Evolutionary conservation across 1,140 invertebrate genomes (phyloP).

Genomic region (Sycophila sp.): DNA sequence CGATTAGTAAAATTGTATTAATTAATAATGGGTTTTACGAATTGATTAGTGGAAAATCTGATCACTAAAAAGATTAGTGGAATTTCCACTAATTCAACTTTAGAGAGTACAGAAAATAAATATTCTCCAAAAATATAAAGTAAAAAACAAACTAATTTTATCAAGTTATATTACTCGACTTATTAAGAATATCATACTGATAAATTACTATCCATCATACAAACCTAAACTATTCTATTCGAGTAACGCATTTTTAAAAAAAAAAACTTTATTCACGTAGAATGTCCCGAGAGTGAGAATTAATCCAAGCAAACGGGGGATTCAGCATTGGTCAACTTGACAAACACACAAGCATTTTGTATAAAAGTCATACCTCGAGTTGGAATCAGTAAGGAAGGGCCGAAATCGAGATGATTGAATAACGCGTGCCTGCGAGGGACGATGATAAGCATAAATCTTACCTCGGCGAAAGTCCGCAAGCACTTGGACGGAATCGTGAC

Average conservation of each 20-base stretch:
- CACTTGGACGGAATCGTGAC: not conserved
- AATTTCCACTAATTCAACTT: no score
- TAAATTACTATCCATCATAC: not conserved
- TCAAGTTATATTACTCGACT: not conserved
- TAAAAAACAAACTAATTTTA: not conserved
- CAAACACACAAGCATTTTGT: not conserved
- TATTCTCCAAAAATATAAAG: not conserved
- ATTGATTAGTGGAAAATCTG: no score
- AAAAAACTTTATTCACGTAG: not conserved
- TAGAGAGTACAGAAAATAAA: not conserved
- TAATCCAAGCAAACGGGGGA: slow-evolving; percentile 21
- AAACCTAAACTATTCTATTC: not conserved
- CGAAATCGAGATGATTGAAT: slow-evolving; percentile 23
- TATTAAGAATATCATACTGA: not conserved
- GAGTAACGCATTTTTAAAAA: not conserved
- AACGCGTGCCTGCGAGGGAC: not conserved
- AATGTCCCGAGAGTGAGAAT: slow-evolving; percentile 22
- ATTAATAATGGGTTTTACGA: no score
- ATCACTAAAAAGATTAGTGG: no score
- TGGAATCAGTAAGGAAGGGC: not conserved
- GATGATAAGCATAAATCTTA: slow-evolving; percentile 29
- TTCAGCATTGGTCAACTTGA: slow-evolving; percentile 1
- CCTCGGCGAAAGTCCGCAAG: not conserved
- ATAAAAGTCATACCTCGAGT: slow-evolving; percentile 30
- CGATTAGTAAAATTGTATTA: no score